Base-by-base conservation (phyloP, 2,113 vertebrate species). In the Scatophagus argus region DNA sequence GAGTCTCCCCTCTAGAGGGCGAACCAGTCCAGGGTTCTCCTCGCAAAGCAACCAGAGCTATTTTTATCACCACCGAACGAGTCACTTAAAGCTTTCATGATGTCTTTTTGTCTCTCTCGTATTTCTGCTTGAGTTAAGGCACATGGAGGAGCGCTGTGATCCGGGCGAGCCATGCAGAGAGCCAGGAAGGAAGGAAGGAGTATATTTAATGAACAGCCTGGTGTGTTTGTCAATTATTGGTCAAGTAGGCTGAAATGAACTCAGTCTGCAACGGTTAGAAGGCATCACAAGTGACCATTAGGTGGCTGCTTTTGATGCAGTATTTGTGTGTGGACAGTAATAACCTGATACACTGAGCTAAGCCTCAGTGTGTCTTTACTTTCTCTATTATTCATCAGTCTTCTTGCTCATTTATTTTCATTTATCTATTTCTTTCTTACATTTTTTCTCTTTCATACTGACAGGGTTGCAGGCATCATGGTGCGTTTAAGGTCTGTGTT, bases 31-130 rank as follows among this genome's bases (percentile, higher is more conserved):
- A 75, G 78, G 77, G 77, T 81, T 90, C 73, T 81, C 83, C 81
- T 82, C 31, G 44, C 74, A 64, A 13, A 44, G 74, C 64, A 69
- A 74, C 78, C 71, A 19, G 32, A 38, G 91, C 89, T 92, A 93
- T 93, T 93, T 93, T 90, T 90, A 93, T 54, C 88, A 38, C 17
- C 6, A 78, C 29, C 70, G 63, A 87, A 76, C 73, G 54, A 89
- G 79, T 87, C 79, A 89, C 82, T 87, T 84, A 60, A 77, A 82
- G 85, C 82, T 87, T 91, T 85, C 67, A 74, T 89, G 67, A 71
- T 81, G 75, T 87, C 46, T 86, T 89, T 90, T 85, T 78, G 82
- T 87, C 73, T 83, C 52, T 80, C 66, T 87, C 86, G 82, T 86
- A 6, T 78, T 84, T 47, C 60, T 77, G 81, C 58, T 73, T 46